Conservation (phyloP, 1,140 invertebrate genomes). For the Ganaspis sp. region DNA sequence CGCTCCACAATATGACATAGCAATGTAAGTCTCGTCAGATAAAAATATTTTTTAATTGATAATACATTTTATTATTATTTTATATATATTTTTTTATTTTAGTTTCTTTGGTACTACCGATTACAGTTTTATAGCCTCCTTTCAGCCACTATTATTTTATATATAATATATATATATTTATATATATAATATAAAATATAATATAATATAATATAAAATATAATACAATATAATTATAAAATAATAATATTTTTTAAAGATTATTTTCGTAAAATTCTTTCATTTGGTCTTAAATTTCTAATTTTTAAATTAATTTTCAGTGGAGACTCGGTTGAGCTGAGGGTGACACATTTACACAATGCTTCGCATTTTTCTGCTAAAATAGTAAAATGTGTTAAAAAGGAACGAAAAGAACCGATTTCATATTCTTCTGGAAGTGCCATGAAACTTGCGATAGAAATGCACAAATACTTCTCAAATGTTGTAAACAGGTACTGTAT, state of each 20-base stretch:
- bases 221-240: no score
- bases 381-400: conserved; percentile 56
- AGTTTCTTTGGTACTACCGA: no score
- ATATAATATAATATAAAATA: no score
- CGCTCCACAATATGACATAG: conserved; percentile 57
- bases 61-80: no score
- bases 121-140: no score
- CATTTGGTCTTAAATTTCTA: conserved; percentile 30
- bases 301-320: conserved; percentile 57
- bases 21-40: conserved; percentile 52
- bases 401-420: background rate
- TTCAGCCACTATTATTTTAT: no score
- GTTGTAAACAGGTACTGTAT: conserved; percentile 57
- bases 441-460: conserved; percentile 45
- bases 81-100: no score
- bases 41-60: conserved; percentile 16
- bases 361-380: conserved; percentile 68
- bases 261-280: no score
- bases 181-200: no score
- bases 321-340: conserved; percentile 63
- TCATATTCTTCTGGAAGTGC: conserved; percentile 39
- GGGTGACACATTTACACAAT: conserved; percentile 62
- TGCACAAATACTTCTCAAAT: conserved; percentile 59
- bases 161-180: no score
- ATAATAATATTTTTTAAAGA: no score